Evolutionary conservation across 2,888 invertebrate genomes (phyloP).

Genomic region (Brachylomia viminalis): DNA sequence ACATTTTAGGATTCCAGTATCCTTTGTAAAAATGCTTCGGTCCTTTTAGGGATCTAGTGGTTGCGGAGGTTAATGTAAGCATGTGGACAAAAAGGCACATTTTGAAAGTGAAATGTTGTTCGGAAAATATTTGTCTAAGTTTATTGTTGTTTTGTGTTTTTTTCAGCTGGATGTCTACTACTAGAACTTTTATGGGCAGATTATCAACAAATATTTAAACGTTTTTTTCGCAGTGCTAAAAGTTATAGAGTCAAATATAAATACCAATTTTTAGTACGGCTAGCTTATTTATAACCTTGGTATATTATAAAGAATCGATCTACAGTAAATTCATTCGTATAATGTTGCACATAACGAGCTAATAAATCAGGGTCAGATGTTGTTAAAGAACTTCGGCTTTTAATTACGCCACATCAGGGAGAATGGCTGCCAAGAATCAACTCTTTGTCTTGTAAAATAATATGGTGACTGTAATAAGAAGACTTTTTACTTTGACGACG

Average conservation of each 20-base stretch:
- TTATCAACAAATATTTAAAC: neutral
- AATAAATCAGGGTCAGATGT: conserved; percentile 3
- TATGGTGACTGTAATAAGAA: neutral
- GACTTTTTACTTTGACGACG: neutral
- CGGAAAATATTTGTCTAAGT: neutral
- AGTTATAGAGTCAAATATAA: too few species aligned
- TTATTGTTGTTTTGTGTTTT: neutral
- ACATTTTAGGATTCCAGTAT: neutral
- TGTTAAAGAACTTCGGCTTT: neutral
- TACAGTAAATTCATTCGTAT: neutral
- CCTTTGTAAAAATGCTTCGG: neutral
- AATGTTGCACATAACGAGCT: neutral
- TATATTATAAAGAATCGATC: neutral
- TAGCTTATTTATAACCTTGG: too few species aligned
- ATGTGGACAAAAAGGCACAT: neutral
- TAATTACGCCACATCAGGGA: conserved; percentile 3
- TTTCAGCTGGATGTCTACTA: neutral
- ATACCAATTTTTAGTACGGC: too few species aligned
- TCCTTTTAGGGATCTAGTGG: neutral
- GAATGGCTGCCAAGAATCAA: conserved; percentile 4
- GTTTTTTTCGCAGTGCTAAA: neutral
- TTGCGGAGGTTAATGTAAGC: neutral
- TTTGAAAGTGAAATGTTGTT: neutral
- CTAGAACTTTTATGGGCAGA: neutral
- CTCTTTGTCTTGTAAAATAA: conserved; percentile 13